These are phyloP conservation scores for Phyllostomus hastatus DNA, from an alignment of 2,113 vertebrate species.

Conservation along the genomic window DNA sequence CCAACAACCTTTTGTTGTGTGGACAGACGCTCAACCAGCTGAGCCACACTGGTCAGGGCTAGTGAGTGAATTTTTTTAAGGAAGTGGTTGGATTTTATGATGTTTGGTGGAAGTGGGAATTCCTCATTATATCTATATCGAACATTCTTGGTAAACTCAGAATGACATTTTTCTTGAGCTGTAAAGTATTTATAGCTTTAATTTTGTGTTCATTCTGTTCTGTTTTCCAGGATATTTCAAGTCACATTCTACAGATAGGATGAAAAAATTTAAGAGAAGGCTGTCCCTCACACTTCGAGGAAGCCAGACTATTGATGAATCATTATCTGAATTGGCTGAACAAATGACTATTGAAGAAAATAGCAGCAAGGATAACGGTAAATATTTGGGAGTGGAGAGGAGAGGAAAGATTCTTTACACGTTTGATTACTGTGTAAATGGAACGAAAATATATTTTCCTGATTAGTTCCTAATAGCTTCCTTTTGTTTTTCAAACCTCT, in stretches of 20 bases:
- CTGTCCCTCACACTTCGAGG: constrained; percentile 95
- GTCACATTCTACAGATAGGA: constrained; percentile 87
- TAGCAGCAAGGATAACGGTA: constrained; percentile 97
- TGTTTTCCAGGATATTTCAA: constrained; percentile 83
- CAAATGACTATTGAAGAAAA: constrained; percentile 99
- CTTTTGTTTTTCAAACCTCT: background rate
- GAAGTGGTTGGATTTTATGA: constrained; percentile 9
- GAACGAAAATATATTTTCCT: background rate
- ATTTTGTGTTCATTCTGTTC: constrained; percentile 32
- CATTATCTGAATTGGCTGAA: constrained; percentile 96
- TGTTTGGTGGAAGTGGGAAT: background rate
- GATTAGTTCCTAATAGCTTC: background rate
- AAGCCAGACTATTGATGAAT: constrained; percentile 98
- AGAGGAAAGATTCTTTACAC: background rate
- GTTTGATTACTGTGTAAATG: background rate
- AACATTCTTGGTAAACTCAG: background rate
- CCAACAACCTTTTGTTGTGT: too few relatives aligned
- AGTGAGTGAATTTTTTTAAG: constrained; percentile 12
- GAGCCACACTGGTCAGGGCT: too few relatives aligned
- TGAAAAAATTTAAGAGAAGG: constrained; percentile 98
- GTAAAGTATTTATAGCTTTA: constrained; percentile 45
- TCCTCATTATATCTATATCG: background rate
- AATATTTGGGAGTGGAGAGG: constrained; percentile 44
- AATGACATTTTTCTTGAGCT: background rate
- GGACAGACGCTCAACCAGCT: too few relatives aligned